Percentiles rank a stretch among this genome's conserved stretches.
Evolutionary conservation across 2,113 vertebrate genomes (phyloP).

Genomic region (Hystrix brachyura): DNA sequence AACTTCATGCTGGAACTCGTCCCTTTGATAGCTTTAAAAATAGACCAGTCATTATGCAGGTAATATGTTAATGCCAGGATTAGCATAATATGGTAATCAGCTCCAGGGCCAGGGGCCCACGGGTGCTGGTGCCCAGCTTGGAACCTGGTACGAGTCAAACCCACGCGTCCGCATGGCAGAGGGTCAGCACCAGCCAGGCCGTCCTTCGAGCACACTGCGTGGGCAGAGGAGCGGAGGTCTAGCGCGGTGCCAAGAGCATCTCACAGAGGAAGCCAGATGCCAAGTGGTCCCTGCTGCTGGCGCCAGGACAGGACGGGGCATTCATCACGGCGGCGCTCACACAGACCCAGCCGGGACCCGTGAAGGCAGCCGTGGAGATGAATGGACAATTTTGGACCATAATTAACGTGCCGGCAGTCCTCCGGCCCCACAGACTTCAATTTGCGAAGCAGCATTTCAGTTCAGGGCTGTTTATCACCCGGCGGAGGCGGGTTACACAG

Average conservation of each 20-base stretch:
- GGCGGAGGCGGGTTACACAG: not conserved
- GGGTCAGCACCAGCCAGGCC: not conserved
- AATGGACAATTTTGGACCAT: constrained; percentile 67
- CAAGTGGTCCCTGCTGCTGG: not conserved
- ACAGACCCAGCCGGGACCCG: not conserved
- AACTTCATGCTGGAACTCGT: not conserved
- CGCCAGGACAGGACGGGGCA: fast-evolving
- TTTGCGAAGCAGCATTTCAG: constrained; percentile 29
- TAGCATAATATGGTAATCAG: constrained; percentile 20
- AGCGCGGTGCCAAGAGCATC: too few relatives aligned
- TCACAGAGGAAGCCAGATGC: not conserved
- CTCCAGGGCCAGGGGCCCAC: not conserved
- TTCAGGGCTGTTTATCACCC: constrained; percentile 7
- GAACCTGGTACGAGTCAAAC: not conserved
- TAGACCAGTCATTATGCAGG: constrained; percentile 4
- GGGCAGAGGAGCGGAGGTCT: not conserved
- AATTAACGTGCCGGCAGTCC: constrained; percentile 46
- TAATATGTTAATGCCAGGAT: not conserved
- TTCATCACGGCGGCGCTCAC: not conserved
- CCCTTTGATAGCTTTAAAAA: constrained; percentile 58
- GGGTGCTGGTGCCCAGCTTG: not conserved
- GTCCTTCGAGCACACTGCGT: fast-evolving
- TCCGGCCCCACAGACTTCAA: constrained; percentile 4
- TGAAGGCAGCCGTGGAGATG: not conserved
- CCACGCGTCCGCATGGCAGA: fast-evolving